Conservation (phyloP, 2,888 invertebrate species). For the Microctonus brassicae region DNA sequence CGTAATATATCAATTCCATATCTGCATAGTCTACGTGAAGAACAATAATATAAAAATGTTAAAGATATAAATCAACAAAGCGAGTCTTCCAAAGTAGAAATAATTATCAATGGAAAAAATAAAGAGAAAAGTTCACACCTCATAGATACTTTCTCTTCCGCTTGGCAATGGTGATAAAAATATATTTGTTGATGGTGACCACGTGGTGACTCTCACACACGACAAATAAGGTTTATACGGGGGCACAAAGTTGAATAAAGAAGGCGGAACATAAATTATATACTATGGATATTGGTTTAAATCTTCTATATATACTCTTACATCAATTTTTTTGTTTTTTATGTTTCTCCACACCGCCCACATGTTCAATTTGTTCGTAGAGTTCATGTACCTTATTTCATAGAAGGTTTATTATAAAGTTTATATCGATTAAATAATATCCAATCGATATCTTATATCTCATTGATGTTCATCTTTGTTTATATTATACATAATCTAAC, state of each 20-base stretch:
- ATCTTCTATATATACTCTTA: background rate
- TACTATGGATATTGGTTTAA: background rate
- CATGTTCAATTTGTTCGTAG: background rate
- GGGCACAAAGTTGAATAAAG: background rate
- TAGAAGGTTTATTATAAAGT: too few species aligned
- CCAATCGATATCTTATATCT: background rate
- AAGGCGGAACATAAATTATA: background rate
- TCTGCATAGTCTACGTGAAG: too few species aligned
- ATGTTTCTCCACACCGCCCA: background rate
- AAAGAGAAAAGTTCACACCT: constrained; percentile 36
- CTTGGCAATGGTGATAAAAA: constrained; percentile 47
- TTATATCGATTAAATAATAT: background rate
- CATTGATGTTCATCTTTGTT: background rate
- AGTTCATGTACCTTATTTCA: background rate
- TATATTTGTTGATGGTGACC: constrained; percentile 37
- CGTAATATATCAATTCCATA: too few species aligned
- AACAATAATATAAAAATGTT: too few species aligned
- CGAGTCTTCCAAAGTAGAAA: background rate
- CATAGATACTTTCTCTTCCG: constrained; percentile 58
- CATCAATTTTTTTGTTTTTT: background rate
- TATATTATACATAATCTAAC: background rate
- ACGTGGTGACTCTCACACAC: constrained; percentile 42
- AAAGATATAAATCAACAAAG: too few species aligned
- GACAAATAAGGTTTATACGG: constrained; percentile 46
- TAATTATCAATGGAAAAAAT: constrained; percentile 7